Conservation (phyloP, 1,140 invertebrate genomes). For the Ostrea edulis region DNA sequence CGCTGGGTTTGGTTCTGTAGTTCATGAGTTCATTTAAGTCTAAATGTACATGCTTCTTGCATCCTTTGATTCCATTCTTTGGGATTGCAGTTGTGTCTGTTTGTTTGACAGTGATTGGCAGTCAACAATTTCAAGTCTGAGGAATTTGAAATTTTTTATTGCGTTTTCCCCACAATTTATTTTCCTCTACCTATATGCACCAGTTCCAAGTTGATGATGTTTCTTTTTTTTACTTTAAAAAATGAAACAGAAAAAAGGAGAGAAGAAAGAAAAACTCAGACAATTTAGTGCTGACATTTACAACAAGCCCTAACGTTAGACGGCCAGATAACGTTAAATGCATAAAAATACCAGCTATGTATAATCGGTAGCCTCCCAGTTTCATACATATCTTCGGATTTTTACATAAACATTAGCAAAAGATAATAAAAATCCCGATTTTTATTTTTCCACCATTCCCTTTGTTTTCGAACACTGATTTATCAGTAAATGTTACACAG, state of each 20-base stretch:
- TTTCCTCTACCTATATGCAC: neutral
- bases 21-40: too few relatives aligned
- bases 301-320: neutral
- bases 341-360: neutral
- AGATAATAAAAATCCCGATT: neutral
- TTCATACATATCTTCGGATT: neutral
- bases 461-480: neutral
- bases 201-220: neutral
- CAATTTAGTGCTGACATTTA: slow-evolving; percentile 21
- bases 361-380: neutral
- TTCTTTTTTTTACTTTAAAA: neutral
- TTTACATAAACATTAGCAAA: neutral
- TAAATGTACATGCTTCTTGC: too few relatives aligned
- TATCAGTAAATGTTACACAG: neutral
- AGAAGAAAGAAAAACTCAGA: neutral
- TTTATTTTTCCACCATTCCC: neutral
- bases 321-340: neutral
- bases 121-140: neutral
- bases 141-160: neutral
- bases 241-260: too few relatives aligned
- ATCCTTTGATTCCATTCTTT: neutral
- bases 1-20: too few relatives aligned
- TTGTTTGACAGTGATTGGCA: neutral
- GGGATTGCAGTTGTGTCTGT: neutral
- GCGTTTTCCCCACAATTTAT: neutral